Conservation (phyloP, 2,888 invertebrate species). For the Rhabditophanes sp. region DNA sequence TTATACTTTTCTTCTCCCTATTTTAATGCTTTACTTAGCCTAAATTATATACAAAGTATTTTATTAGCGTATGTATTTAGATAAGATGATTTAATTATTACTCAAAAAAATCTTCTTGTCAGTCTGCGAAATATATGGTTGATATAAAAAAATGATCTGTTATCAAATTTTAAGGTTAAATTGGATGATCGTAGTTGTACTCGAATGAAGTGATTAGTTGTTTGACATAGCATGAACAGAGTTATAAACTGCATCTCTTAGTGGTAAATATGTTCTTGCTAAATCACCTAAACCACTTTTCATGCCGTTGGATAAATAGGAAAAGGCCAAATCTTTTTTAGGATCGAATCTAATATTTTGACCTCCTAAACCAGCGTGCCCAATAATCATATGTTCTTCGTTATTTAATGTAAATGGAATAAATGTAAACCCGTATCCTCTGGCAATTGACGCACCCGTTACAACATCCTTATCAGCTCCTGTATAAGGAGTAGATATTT, state of each 20-base stretch:
- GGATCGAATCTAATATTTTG: conserved; percentile 45
- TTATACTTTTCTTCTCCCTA: too few relatives aligned
- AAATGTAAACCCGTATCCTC: conserved; percentile 16
- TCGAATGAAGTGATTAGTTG: too few relatives aligned
- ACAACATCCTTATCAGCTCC: conserved; percentile 12
- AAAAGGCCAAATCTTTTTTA: conserved; percentile 44
- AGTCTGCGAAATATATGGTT: too few relatives aligned
- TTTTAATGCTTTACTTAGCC: too few relatives aligned
- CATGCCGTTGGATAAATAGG: conserved; percentile 45
- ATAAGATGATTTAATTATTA: too few relatives aligned
- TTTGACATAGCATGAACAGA: too few relatives aligned
- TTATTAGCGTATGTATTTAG: too few relatives aligned
- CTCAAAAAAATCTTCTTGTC: too few relatives aligned
- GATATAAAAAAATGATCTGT: too few relatives aligned
- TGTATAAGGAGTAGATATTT: background rate
- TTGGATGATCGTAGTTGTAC: too few relatives aligned
- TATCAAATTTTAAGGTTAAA: too few relatives aligned
- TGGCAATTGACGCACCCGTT: conserved; percentile 12
- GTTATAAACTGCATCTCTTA: conserved; percentile 20
- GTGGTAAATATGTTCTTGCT: conserved; percentile 23
- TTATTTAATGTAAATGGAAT: background rate
- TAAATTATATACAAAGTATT: too few relatives aligned
- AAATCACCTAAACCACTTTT: conserved; percentile 31
- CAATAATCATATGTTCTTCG: conserved; percentile 18
- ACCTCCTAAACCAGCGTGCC: conserved; percentile 47